Conservation (phyloP, 2,888 invertebrate genomes). For the Trichogramma evanescens region DNA sequence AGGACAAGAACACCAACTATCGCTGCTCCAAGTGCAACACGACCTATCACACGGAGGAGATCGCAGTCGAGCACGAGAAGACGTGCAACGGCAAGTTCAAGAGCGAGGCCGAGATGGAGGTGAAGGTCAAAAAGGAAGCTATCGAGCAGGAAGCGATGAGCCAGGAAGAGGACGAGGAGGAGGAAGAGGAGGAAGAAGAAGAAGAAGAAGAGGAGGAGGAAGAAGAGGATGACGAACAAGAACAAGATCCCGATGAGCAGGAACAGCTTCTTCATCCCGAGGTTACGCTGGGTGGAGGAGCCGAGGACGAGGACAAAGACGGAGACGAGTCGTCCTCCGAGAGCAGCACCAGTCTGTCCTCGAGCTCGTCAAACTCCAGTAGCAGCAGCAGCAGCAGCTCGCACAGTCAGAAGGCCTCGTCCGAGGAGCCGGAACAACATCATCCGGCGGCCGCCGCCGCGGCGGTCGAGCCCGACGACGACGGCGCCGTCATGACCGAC, state of each 20-base stretch:
- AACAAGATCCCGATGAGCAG: constrained; percentile 7
- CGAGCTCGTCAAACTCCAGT: background rate
- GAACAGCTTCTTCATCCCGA: no score
- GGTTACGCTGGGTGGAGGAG: constrained; percentile 1
- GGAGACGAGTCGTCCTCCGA: constrained; percentile 30
- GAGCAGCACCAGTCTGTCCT: constrained; percentile 4
- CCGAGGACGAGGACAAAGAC: constrained; percentile 24
- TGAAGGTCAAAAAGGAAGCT: constrained; percentile 18
- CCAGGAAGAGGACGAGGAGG: constrained; percentile 23
- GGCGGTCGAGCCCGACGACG: constrained; percentile 17
- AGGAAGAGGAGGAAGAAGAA: constrained; percentile 28
- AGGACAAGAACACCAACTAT: constrained; percentile 43
- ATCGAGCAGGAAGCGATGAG: constrained; percentile 20
- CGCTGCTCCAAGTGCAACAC: constrained; percentile 39
- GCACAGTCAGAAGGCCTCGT: constrained; percentile 25
- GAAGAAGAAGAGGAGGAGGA: constrained; percentile 20
- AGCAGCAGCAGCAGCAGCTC: constrained; percentile 16
- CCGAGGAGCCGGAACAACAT: constrained; percentile 19
- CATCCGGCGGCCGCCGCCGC: constrained; percentile 16
- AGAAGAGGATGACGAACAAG: constrained; percentile 19
- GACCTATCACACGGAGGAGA: constrained; percentile 36
- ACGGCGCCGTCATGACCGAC: constrained; percentile 2
- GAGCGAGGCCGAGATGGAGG: constrained; percentile 9
- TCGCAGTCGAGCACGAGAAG: constrained; percentile 33
- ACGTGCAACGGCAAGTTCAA: constrained; percentile 30